Evolutionary conservation across 2,113 vertebrate species (phyloP).

Genomic region (Aleadryas rufinucha): DNA sequence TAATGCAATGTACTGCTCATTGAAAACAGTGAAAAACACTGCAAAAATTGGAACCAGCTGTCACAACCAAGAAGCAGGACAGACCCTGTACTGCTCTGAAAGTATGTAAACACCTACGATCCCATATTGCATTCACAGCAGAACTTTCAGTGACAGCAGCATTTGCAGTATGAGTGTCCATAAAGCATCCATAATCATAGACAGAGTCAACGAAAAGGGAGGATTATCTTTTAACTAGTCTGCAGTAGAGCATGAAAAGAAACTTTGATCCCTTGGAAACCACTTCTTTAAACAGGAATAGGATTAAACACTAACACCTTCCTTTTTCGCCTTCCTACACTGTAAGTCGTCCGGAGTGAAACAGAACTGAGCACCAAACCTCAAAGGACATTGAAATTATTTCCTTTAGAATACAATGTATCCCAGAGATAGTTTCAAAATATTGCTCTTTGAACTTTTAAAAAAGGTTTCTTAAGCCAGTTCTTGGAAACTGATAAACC

Average conservation of each 20-base stretch:
- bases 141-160: neutral
- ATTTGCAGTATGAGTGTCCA: neutral
- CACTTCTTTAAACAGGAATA: neutral
- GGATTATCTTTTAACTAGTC: neutral
- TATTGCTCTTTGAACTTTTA: neutral
- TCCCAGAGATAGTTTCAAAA: neutral
- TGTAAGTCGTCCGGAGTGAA: neutral
- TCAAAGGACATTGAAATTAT: neutral
- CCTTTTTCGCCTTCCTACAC: neutral
- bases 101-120: rapidly evolving
- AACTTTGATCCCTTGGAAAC: neutral
- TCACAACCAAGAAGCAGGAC: neutral
- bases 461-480: neutral
- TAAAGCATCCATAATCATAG: neutral
- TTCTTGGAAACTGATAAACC: conserved; percentile 33
- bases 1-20: neutral
- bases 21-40: neutral
- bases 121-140: neutral
- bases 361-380: neutral
- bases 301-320: neutral
- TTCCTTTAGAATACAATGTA: neutral
- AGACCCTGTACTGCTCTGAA: neutral
- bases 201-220: neutral
- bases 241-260: neutral
- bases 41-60: neutral